Percentiles rank a stretch among this genome's conserved stretches.
These are phyloP conservation scores for Sminthopsis crassicaudata DNA, from an alignment of 2,113 vertebrate genomes.

Conservation along the genomic window DNA sequence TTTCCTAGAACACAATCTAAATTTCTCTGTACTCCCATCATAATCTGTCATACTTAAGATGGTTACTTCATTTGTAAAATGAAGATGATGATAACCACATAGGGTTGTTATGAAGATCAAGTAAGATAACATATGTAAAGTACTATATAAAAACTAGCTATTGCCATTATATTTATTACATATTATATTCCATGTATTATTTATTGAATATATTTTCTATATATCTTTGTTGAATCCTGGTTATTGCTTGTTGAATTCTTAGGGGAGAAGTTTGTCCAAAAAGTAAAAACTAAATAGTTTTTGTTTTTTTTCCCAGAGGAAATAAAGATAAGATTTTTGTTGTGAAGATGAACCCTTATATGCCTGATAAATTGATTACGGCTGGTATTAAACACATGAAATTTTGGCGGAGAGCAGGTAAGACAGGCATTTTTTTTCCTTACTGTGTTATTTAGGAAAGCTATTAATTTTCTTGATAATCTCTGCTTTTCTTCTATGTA, in stretches of 20 bases:
- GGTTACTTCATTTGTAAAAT: neutral
- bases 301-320: conserved; percentile 88
- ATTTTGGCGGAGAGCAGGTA: conserved; percentile 99
- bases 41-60: neutral
- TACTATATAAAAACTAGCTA: neutral
- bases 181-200: neutral
- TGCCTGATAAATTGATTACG: conserved; percentile 97
- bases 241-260: neutral
- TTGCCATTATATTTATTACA: neutral
- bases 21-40: neutral
- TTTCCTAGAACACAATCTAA: neutral
- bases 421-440: conserved; percentile 71
- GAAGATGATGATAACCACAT: neutral
- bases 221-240: neutral
- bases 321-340: conserved; percentile 99
- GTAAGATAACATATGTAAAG: neutral
- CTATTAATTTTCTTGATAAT: neutral
- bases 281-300: conserved; percentile 54
- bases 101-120: neutral
- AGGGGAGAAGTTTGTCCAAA: conserved; percentile 16
- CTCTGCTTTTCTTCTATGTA: neutral
- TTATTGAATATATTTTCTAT: neutral
- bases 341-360: conserved; percentile 96
- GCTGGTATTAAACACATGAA: conserved; percentile 98
- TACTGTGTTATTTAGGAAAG: conserved; percentile 49